These are phyloP conservation scores for Myotis myotis DNA, from an alignment of 2,797 vertebrate genomes.

Conservation along the genomic window DNA sequence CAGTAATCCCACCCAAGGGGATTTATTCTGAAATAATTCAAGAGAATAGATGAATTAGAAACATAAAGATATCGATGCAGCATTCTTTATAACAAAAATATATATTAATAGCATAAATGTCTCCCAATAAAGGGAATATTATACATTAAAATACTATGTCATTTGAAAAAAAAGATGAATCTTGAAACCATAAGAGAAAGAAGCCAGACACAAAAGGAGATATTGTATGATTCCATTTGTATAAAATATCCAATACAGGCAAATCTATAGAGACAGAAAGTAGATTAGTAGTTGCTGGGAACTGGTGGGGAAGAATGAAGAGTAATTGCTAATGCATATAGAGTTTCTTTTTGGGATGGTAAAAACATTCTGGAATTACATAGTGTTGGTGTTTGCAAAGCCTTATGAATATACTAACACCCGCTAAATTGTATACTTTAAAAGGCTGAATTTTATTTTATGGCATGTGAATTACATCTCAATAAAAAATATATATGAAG, in stretches of 20 bases:
- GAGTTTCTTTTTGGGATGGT: not conserved
- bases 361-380: not conserved
- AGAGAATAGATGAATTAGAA: constrained; percentile 62
- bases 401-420: constrained; percentile 21
- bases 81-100: constrained; percentile 36
- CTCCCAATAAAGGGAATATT: constrained; percentile 37
- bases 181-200: constrained; percentile 34
- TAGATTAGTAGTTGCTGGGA: not conserved
- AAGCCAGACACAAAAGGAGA: constrained; percentile 4
- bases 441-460: constrained; percentile 30
- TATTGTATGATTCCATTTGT: not conserved
- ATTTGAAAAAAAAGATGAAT: not conserved
- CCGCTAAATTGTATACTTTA: not conserved
- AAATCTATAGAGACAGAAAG: constrained; percentile 29
- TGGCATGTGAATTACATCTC: constrained; percentile 27
- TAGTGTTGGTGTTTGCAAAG: not conserved
- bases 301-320: not conserved
- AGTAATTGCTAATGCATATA: not conserved
- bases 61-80: constrained; percentile 41
- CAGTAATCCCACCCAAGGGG: constrained; percentile 67
- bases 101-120: constrained; percentile 20
- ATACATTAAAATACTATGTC: constrained; percentile 50
- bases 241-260: constrained; percentile 11
- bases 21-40: constrained; percentile 74
- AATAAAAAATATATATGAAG: not conserved